Base-by-base conservation (phyloP, 2,888 invertebrate genomes). In the Xestia rhomboidea region DNA sequence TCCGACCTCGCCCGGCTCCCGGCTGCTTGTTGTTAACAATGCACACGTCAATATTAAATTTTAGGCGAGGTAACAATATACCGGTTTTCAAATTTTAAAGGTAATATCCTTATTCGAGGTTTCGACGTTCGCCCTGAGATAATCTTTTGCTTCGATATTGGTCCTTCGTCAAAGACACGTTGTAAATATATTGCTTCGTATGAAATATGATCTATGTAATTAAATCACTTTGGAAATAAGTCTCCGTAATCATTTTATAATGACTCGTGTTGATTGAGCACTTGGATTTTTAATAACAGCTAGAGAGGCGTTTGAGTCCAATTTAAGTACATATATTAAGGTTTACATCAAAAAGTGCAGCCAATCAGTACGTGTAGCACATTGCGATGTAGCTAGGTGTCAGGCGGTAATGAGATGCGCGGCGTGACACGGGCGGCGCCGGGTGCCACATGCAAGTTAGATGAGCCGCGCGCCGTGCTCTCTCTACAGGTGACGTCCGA, bases 1-100 rank as follows among this genome's bases (percentile, higher is more conserved):
- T 91, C 87, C 87, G 89, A 92, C 89, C 87, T 89, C 88, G 85
- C 81, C 87, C 90, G 87, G 70, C 80, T 76, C 87, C 88, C 88
- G 88, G 89, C 81, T 89, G 89, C 89, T 90, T 91, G 90, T 90
- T 91, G 91, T 91, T 93, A 93, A 94, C 93, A 93, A 94, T 93
- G 92, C 93, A 93, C 92, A 93, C 91, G 91, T 92, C 91, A 93
- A 94, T 95, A 94, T 95, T 93, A 94, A 92, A 94, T 94, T 94
- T 94, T 92, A 92, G 91, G 82, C 87, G 88, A 92, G 90, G 91
- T 92, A 95, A 94, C 93, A 95, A 94, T 93, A 95, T 93, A 95
- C 93, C 88, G 91, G 85, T 89, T 91, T 92, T 93, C 91, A 93
- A 94, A 91, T 94, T 95, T 93, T 92, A 92, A 92, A 92, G 93